These are phyloP conservation scores for Nothoprocta perdicaria DNA, from an alignment of 2,113 vertebrate genomes.

Conservation along the genomic window DNA sequence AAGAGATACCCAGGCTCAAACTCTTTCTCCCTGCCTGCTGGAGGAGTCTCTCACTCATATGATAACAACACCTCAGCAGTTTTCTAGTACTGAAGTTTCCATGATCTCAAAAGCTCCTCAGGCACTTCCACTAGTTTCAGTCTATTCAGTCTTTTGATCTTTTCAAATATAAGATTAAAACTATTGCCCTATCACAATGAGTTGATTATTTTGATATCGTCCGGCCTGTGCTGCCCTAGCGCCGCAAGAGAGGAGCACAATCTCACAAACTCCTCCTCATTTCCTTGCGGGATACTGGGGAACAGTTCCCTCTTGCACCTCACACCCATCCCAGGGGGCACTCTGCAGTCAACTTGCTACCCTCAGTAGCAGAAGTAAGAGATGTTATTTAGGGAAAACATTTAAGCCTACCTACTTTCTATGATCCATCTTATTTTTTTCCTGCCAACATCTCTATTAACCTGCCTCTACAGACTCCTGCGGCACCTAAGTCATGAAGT, in stretches of 20 bases:
- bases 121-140: neutral
- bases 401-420: too few relatives aligned
- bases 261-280: neutral
- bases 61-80: neutral
- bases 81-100: neutral
- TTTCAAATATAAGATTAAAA: neutral
- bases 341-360: neutral
- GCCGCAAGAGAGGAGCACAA: neutral
- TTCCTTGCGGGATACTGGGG: neutral
- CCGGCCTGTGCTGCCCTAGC: neutral
- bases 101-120: neutral
- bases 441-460: too few relatives aligned
- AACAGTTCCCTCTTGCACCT: neutral
- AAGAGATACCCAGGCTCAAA: neutral
- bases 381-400: neutral
- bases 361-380: neutral
- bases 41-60: neutral
- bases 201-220: accelerated
- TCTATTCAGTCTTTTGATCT: neutral
- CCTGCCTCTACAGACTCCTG: neutral
- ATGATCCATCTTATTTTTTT: too few relatives aligned
- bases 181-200: neutral
- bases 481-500: neutral
- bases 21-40: neutral
- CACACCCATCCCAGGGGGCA: neutral